Percentiles rank a stretch among this genome's conserved stretches.
phyloP scores from a whole-genome alignment of 2,113 vertebrate species.

The Peromyscus californicus region DNA sequence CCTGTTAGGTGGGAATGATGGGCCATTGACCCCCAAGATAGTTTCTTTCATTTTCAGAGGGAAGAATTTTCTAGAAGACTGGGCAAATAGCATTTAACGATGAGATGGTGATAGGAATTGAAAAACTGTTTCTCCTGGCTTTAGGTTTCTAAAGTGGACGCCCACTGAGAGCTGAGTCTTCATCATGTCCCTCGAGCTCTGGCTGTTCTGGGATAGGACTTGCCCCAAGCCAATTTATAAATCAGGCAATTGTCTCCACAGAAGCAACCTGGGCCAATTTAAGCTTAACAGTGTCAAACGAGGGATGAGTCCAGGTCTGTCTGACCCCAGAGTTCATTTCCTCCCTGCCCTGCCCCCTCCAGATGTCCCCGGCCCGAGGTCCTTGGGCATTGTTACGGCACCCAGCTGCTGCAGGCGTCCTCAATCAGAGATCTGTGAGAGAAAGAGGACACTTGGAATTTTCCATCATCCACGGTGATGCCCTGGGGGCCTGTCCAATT shows the following conservation, averaged over 20 bases:
- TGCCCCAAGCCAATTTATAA: too few relatives aligned
- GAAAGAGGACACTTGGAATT: not conserved
- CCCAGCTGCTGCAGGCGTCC: fast-evolving
- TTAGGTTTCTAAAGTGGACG: not conserved
- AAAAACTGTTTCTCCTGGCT: not conserved
- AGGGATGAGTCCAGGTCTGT: not conserved
- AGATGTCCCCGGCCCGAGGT: not conserved
- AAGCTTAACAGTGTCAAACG: not conserved
- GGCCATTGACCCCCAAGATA: not conserved
- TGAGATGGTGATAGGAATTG: not conserved
- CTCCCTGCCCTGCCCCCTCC: not conserved
- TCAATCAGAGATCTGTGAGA: not conserved
- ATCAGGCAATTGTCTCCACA: not conserved
- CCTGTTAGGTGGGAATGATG: not conserved
- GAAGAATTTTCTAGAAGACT: not conserved
- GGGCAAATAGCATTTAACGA: not conserved
- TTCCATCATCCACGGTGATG: not conserved
- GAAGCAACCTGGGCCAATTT: not conserved
- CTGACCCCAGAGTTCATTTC: not conserved
- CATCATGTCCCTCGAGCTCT: not conserved
- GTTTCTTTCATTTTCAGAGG: not conserved
- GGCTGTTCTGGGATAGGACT: not conserved
- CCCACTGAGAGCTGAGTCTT: not conserved
- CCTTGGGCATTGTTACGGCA: not conserved
- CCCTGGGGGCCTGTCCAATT: not conserved